Evolutionary conservation across 1,140 invertebrate species (phyloP), one percentile per base, ranked within the genome.

Genomic region (Magallana angulata): DNA sequence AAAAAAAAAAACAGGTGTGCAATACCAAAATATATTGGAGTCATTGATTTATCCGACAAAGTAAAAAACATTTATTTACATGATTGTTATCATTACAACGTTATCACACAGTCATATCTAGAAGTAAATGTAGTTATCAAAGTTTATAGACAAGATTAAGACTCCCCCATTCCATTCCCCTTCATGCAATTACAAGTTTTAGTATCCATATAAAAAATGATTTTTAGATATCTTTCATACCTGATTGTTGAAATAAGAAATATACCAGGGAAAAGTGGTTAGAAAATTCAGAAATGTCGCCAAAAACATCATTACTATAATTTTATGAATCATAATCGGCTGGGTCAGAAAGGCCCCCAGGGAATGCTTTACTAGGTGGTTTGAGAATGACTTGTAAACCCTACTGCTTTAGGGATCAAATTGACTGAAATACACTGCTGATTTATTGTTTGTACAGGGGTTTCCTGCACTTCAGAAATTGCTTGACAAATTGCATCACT

Each of bases 291-390:
- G 60, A n/a, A 12, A n/a, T 62, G 60, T 62, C 60, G 14, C 60
- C 60, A 62, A 48, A 48, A 48, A 48, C 5, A 11, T 62, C 60
- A 62, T 62, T 62, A 62, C 60, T 62, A 62, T 62, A 62, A 48
- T 48, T 48, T 62, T 62, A 62, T 62, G 24, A 76, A 76, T 76
- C 68, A 76, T 76, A 76, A 76, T 76, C 68, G 24, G 68, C 68
- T 36, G 24, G 68, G 68, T 76, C 68, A 76, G 68, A 30, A 4
- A 11, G 36, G 68, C 68, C 68, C 60, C 68, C 68, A 76, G 68
- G 68, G 24, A 36, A 76, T 2, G 36, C 68, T 2, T 18, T 76
- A 7, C 24, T 48, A 76, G 68, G 60, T 30, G 24, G 60, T 24
- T 71, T 11, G 18, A 30, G 18, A 30, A 71, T 71, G 36, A 71